phyloP scores from a whole-genome alignment of 2,797 vertebrate genomes.

The Pseudochaenichthys georgianus region DNA sequence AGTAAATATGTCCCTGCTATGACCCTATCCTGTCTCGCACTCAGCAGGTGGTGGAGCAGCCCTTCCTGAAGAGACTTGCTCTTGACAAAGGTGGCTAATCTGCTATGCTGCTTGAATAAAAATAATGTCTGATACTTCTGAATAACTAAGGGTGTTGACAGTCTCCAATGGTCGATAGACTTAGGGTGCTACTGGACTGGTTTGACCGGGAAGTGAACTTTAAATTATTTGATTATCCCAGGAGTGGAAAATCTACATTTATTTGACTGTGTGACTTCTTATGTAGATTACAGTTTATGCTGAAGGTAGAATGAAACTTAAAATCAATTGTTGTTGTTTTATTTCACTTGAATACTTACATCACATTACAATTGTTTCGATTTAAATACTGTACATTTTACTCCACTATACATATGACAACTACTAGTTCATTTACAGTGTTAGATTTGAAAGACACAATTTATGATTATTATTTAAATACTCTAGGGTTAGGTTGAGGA shows the following conservation, averaged over 20 bases:
- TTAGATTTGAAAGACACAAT: not conserved
- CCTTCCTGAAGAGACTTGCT: slow-evolving; percentile 18
- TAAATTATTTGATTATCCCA: not conserved
- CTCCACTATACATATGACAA: too few species aligned
- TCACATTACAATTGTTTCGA: not conserved
- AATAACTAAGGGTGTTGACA: not conserved
- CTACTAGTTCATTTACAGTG: not conserved
- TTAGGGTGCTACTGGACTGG: not conserved
- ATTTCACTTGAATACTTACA: not conserved
- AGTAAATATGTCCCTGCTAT: slow-evolving; percentile 30
- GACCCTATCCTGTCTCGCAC: slow-evolving; percentile 34
- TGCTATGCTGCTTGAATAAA: not conserved
- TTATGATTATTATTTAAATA: too few species aligned
- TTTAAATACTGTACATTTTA: too few species aligned
- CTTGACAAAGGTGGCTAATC: slow-evolving; percentile 1
- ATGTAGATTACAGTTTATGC: not conserved
- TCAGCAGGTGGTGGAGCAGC: slow-evolving; percentile 16
- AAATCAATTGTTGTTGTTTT: not conserved
- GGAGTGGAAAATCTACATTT: not conserved
- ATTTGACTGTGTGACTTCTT: not conserved
- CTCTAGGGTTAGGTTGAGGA: too few species aligned
- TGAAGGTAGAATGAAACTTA: not conserved
- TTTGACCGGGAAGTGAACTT: not conserved
- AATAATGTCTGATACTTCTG: not conserved
- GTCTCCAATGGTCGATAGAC: not conserved